phyloP scores from a whole-genome alignment of 2,797 vertebrate genomes.

The Rhinoraja longicauda region DNA sequence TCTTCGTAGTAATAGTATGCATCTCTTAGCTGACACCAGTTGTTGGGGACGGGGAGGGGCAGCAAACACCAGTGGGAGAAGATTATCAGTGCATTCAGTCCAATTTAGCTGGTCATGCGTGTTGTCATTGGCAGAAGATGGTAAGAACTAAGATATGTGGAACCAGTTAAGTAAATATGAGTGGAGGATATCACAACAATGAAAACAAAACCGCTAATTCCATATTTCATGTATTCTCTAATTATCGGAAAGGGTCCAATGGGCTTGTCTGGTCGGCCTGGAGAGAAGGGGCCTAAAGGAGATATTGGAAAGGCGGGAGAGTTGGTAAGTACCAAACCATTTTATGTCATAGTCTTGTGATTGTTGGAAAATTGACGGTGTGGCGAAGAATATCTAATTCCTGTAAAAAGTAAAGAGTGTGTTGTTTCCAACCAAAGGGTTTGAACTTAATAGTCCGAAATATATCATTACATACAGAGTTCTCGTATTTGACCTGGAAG shows the following conservation, averaged over 20 bases:
- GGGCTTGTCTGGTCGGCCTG: slow-evolving; percentile 70
- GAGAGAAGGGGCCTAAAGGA: slow-evolving; percentile 69
- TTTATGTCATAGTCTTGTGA: neutral
- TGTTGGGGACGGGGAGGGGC: neutral
- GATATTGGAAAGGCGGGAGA: slow-evolving; percentile 50
- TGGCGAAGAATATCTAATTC: neutral
- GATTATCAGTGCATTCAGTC: neutral
- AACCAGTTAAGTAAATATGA: neutral
- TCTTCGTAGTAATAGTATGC: neutral
- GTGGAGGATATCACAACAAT: neutral
- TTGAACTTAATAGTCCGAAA: neutral
- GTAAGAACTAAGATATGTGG: too few species aligned
- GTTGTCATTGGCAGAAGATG: neutral
- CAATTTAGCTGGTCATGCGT: neutral
- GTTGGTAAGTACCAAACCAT: neutral
- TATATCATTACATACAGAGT: neutral
- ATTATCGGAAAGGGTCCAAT: slow-evolving; percentile 61
- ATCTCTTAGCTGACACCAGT: neutral
- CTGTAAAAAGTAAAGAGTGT: neutral
- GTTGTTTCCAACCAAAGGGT: neutral
- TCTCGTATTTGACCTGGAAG: neutral
- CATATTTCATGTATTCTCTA: neutral
- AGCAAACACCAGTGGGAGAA: neutral
- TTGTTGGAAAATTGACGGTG: neutral
- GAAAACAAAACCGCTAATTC: neutral